These are phyloP conservation scores for Gymnosoma rotundatum DNA, from an alignment of 2,888 invertebrate species.

Conservation along the genomic window DNA sequence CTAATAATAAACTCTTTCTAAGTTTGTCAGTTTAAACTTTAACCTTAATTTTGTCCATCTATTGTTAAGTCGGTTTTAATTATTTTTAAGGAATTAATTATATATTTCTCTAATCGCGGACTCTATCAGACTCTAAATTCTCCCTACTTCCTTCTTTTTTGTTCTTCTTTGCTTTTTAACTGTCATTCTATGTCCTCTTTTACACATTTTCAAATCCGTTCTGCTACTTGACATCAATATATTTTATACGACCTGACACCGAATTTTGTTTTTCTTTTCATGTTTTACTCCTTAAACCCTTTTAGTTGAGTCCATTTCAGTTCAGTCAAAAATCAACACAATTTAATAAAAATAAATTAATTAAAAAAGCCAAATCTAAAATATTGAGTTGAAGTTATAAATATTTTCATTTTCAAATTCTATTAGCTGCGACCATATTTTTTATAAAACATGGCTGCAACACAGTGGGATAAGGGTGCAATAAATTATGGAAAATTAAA, in stretches of 20 bases:
- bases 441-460: conserved; percentile 22
- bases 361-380: too few species aligned
- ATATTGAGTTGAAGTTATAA: not conserved
- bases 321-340: not conserved
- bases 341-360: too few species aligned
- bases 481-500: conserved; percentile 68
- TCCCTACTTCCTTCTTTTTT: not conserved
- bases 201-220: too few species aligned
- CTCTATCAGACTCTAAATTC: not conserved
- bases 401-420: conserved; percentile 50
- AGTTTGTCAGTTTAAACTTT: too few species aligned
- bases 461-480: conserved; percentile 76
- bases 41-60: not conserved
- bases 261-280: not conserved
- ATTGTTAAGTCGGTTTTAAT: not conserved
- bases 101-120: not conserved
- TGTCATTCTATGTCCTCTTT: not conserved
- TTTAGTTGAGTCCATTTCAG: not conserved
- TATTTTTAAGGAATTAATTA: not conserved
- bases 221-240: too few species aligned
- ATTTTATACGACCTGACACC: too few species aligned
- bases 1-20: too few species aligned
- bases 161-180: not conserved
- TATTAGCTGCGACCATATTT: conserved; percentile 32
- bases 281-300: not conserved